Base-by-base conservation (phyloP, 2,797 vertebrate species). In the Benthosema pterotum region DNA sequence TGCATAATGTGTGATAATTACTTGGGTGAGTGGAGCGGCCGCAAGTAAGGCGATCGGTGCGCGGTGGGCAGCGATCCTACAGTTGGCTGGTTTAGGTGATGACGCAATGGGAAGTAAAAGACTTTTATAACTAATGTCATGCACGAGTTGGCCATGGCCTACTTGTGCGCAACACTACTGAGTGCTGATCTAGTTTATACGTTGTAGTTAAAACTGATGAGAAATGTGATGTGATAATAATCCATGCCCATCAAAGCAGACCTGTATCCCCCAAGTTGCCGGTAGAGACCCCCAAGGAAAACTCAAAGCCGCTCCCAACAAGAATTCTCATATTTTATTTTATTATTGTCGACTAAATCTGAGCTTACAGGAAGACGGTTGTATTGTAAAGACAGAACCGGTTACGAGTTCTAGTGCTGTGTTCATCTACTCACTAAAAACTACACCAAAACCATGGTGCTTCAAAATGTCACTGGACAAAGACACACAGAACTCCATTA, bases 301-400 rank as follows among this genome's bases (percentile, higher is more conserved):
- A 28, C 16, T 19, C 42, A 32, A 50, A 56, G n/a, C 60, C 19
- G 54, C 18, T 69, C 57, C 17, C 64, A 77, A 79, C 75, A 79
- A 72, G 45, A 77, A 78, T 75, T 85, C 55, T 86, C 67, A 65
- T 85, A 91, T 92, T 89, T 38, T 25, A 25, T 25, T 38, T 38
- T 38, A 38, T 38, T 90, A 87, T 91, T 83, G 56, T 76, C 45
- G 80, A 91, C 84, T 91, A 85, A 91, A 89, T 89, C 78, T 73
- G 75, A 88, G 75, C 32, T 84, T 84, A 92, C 89, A 93, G 92
- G 91, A 93, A 93, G 93, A 94, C 91, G 71, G 74, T 88, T 87
- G 90, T 92, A 91, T 93, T 92, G 89, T 88, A 89, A 88, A 89
- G 88, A 91, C 88, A 83, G 79, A 87, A 83, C 77, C 45, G 63